phyloP scores from a whole-genome alignment of 2,797 vertebrate species.

The Threskiornis aethiopicus region DNA sequence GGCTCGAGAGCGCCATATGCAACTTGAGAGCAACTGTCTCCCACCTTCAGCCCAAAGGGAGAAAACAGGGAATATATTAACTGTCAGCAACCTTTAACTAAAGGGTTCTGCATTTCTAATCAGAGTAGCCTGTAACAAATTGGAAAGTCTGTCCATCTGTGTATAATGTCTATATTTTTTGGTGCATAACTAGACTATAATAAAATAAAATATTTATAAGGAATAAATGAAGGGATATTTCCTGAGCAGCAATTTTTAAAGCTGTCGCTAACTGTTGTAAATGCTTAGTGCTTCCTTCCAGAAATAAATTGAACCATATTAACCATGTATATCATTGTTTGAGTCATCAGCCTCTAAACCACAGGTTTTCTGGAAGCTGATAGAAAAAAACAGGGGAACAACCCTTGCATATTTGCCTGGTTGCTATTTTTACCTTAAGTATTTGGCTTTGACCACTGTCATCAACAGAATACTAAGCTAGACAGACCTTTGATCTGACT shows the following conservation, averaged over 20 bases:
- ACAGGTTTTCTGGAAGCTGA: neutral
- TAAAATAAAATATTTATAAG: slow-evolving; percentile 59
- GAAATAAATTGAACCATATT: slow-evolving; percentile 59
- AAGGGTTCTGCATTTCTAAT: neutral
- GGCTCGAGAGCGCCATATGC: neutral
- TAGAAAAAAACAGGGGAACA: neutral
- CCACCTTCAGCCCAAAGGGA: slow-evolving; percentile 17
- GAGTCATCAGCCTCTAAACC: neutral
- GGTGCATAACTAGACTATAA: neutral
- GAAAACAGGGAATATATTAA: slow-evolving; percentile 53
- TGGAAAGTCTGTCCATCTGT: neutral
- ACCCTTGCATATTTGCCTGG: neutral
- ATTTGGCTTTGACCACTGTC: neutral
- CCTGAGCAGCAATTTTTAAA: slow-evolving; percentile 60
- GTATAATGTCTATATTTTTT: neutral
- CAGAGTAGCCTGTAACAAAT: neutral
- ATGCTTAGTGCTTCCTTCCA: slow-evolving; percentile 29
- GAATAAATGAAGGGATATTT: slow-evolving; percentile 64
- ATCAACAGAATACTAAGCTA: neutral
- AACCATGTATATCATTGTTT: neutral
- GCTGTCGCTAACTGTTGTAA: slow-evolving; percentile 55
- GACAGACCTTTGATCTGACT: neutral
- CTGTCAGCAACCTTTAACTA: neutral
- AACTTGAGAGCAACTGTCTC: slow-evolving; percentile 38
- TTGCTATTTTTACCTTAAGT: neutral